Evolutionary conservation across 2,888 invertebrate genomes (phyloP).

Genomic region (Ophonus ardosiacus): DNA sequence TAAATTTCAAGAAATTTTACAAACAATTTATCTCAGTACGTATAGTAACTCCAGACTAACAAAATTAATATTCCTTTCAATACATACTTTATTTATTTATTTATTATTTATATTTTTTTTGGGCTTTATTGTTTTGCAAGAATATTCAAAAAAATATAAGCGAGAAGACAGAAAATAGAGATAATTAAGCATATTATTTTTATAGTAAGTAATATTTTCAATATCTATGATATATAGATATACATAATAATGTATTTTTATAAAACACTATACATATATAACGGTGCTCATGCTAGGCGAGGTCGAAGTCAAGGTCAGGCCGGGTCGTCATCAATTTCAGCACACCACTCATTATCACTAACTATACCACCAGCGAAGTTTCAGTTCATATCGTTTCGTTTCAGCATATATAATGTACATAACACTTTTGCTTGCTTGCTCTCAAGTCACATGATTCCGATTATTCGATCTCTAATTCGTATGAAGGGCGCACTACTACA

Average conservation of each 20-base stretch:
- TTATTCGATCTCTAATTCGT: not conserved
- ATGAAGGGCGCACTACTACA: conserved; percentile 29
- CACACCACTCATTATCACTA: conserved; percentile 53
- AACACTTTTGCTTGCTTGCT: not conserved
- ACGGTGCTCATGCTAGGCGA: conserved; percentile 64
- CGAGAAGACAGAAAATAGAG: conserved; percentile 73
- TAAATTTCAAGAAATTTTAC: conserved; percentile 53
- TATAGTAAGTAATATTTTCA: conserved; percentile 64
- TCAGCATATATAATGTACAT: too few species aligned
- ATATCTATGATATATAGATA: conserved; percentile 72
- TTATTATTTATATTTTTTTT: conserved; percentile 72
- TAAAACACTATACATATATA: conserved; percentile 69
- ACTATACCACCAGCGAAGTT: conserved; percentile 23
- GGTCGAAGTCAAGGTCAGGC: conserved; percentile 73
- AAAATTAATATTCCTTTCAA: conserved; percentile 68
- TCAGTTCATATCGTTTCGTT: not conserved
- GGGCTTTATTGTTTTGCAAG: conserved; percentile 72
- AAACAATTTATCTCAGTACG: conserved; percentile 70
- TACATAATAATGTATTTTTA: conserved; percentile 73
- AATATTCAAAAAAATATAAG: conserved; percentile 71
- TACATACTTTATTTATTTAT: conserved; percentile 69
- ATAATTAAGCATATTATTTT: conserved; percentile 74
- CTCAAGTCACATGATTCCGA: not conserved
- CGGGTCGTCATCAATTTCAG: conserved; percentile 74
- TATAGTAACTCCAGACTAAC: conserved; percentile 73